Conservation (phyloP, 2,797 vertebrate species). For the Microtus californicus region DNA sequence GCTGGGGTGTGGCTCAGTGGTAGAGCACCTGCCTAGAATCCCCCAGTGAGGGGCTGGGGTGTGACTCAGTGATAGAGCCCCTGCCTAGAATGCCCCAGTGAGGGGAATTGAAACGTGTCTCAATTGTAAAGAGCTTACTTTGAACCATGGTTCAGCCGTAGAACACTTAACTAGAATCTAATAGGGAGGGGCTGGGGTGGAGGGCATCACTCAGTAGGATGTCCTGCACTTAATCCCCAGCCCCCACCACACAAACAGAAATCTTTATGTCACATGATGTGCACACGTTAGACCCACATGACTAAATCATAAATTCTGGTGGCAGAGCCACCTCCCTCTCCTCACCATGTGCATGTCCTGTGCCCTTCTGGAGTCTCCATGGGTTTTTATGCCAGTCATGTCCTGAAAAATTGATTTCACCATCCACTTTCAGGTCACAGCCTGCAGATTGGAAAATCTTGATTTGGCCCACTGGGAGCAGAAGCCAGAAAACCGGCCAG, state of each 20-base stretch:
- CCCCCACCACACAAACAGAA: not conserved
- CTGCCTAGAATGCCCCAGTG: not conserved
- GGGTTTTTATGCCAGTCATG: not conserved
- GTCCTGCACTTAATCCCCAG: not conserved
- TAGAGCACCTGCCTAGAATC: not conserved
- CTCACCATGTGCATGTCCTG: not conserved
- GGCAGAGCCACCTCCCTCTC: not conserved
- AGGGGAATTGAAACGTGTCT: not conserved
- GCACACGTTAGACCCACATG: not conserved
- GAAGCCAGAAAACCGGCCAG: conserved; percentile 25
- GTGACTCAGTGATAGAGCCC: not conserved
- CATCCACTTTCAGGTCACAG: not conserved
- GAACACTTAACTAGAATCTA: not conserved
- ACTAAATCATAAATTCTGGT: not conserved
- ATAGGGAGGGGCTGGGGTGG: not conserved
- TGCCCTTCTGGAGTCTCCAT: not conserved
- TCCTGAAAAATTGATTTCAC: conserved; percentile 44
- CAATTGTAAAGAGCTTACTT: not conserved
- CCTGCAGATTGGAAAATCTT: conserved; percentile 36
- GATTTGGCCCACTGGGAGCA: conserved; percentile 7
- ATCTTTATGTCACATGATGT: not conserved
- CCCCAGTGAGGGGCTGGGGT: not conserved
- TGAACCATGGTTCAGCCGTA: not conserved
- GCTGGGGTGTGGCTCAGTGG: not conserved
- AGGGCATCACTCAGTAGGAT: not conserved